Conservation (phyloP, 2,113 vertebrate species). For the Tylochromis polylepis region DNA sequence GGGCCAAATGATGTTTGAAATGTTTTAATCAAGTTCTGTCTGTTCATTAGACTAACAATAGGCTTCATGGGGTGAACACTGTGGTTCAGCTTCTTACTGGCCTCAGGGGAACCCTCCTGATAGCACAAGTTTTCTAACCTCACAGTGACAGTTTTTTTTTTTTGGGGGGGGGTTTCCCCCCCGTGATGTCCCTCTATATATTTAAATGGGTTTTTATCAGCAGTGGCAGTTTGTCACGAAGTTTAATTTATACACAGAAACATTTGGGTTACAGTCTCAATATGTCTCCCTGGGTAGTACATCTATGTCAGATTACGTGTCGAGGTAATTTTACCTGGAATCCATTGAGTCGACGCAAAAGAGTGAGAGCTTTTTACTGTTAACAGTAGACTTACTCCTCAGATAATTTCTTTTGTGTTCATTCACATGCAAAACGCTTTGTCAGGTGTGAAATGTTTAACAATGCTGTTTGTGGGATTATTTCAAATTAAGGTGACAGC, state of each 20-base stretch:
- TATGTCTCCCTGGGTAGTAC: background rate
- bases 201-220: conserved; percentile 74
- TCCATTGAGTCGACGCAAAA: background rate
- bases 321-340: background rate
- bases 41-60: conserved; percentile 79
- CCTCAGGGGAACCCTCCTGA: conserved; percentile 67
- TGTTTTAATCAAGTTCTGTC: conserved; percentile 76
- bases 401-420: conserved; percentile 9
- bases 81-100: conserved; percentile 55
- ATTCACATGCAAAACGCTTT: background rate
- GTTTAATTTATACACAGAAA: conserved; percentile 27
- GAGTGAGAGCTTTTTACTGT: conserved; percentile 3
- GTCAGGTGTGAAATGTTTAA: background rate
- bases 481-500: conserved; percentile 1
- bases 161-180: too few species aligned
- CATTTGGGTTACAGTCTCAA: background rate
- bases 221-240: conserved; percentile 24
- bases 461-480: conserved; percentile 26
- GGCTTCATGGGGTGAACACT: conserved; percentile 55
- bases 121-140: conserved; percentile 59
- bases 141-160: conserved; percentile 10
- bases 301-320: conserved; percentile 9
- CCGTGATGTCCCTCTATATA: conserved; percentile 50
- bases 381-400: background rate
- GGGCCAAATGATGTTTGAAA: conserved; percentile 77